Percentiles rank a stretch among this genome's conserved stretches.
Evolutionary conservation across 2,113 vertebrate genomes (phyloP).

Genomic region (Ceratotherium simum): DNA sequence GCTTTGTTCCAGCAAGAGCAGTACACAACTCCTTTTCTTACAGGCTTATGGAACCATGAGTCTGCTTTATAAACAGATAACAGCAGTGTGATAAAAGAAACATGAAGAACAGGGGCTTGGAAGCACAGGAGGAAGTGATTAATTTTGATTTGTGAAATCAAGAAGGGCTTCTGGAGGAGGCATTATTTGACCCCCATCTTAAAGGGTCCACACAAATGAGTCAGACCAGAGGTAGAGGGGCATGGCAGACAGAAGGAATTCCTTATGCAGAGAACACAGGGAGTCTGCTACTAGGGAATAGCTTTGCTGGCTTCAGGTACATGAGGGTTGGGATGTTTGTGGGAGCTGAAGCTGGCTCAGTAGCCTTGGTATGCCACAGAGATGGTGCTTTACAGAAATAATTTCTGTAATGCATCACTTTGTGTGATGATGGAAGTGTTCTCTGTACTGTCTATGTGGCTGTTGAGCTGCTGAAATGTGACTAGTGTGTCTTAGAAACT

Average conservation of each 20-base stretch:
- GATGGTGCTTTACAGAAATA: background rate
- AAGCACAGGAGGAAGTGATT: background rate
- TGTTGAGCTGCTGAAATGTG: background rate
- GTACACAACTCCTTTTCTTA: background rate
- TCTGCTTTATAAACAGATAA: background rate
- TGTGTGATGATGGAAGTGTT: background rate
- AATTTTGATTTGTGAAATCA: conserved; percentile 4
- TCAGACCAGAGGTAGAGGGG: background rate
- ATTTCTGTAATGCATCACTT: background rate
- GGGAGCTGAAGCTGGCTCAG: background rate
- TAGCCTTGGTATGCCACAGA: background rate
- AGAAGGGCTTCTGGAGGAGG: background rate
- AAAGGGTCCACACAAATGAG: background rate
- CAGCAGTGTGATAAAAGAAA: background rate
- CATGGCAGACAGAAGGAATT: background rate
- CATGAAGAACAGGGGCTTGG: background rate
- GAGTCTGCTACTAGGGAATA: background rate
- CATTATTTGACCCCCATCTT: background rate
- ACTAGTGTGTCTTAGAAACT: background rate
- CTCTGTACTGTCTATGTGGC: background rate
- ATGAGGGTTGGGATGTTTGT: background rate
- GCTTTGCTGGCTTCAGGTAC: background rate
- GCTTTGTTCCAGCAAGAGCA: background rate
- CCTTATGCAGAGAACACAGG: background rate
- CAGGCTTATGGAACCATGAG: background rate